Conservation (phyloP, 2,797 vertebrate genomes). For the Echiichthys vipera region DNA sequence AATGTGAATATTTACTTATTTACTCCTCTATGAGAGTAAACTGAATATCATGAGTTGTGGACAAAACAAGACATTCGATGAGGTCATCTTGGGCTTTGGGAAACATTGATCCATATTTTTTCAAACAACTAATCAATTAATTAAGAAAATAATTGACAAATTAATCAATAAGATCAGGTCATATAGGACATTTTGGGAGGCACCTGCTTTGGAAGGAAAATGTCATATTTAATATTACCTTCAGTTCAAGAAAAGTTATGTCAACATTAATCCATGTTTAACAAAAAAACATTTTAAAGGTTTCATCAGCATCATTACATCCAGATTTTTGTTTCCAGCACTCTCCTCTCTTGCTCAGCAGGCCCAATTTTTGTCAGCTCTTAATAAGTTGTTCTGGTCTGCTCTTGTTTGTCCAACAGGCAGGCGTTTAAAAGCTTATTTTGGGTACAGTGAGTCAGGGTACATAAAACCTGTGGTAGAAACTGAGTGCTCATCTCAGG, state of each 20-base stretch:
- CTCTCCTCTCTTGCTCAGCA: constrained; percentile 8
- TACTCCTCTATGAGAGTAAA: no score
- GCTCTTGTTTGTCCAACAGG: constrained; percentile 51
- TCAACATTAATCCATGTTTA: neutral
- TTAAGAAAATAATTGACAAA: no score
- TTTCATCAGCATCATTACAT: constrained; percentile 20
- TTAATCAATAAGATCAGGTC: no score
- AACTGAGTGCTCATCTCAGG: constrained; percentile 69
- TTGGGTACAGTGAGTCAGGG: constrained; percentile 67
- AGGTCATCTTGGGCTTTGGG: no score
- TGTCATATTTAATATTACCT: no score
- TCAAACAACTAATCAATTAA: no score
- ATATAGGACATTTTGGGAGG: no score
- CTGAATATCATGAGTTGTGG: no score
- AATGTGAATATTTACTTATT: no score
- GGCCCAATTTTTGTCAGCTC: constrained; percentile 30
- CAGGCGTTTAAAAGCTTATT: constrained; percentile 75
- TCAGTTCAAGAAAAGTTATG: neutral
- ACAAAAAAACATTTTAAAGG: neutral
- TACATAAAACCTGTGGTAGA: constrained; percentile 69
- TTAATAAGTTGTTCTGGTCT: constrained; percentile 56
- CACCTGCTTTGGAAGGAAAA: no score
- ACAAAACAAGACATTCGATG: no score
- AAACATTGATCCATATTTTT: no score
- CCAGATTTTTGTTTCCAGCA: constrained; percentile 32